Conservation (phyloP, 2,888 invertebrate species). For the Rhodophaea formosa region DNA sequence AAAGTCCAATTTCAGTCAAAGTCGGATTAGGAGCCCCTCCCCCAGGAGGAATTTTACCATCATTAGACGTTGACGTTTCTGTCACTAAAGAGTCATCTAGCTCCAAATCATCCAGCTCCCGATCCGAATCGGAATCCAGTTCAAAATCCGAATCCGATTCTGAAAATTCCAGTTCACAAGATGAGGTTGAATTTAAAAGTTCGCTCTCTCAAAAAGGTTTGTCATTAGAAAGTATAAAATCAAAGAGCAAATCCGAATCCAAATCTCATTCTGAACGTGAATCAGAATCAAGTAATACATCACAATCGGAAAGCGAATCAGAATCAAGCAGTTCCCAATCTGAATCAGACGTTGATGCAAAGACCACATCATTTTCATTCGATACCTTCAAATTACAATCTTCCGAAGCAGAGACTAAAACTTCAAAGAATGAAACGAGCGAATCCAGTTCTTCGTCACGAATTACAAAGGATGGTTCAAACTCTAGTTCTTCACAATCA, state of each 20-base stretch:
- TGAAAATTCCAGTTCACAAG: background rate
- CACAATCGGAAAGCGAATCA: background rate
- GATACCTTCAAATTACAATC: background rate
- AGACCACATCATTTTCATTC: background rate
- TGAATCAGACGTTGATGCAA: background rate
- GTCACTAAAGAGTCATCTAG: background rate
- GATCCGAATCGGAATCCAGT: background rate
- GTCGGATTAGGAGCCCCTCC: no score
- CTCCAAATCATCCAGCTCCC: background rate
- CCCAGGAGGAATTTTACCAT: no score
- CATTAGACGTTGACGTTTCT: background rate
- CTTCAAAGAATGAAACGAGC: background rate
- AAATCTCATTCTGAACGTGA: background rate
- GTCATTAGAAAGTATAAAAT: background rate
- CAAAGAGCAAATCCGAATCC: background rate
- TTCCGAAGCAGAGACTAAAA: background rate
- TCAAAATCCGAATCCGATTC: constrained; percentile 1
- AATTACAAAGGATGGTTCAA: background rate
- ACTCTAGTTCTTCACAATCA: no score
- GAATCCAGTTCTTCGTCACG: background rate
- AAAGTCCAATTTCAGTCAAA: background rate
- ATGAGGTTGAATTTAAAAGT: background rate
- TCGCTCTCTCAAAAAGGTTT: background rate
- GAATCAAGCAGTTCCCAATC: background rate
- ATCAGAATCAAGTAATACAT: background rate